Percentiles rank a stretch among this genome's conserved stretches.
Evolutionary conservation across 2,888 invertebrate species (phyloP).

Genomic region (Philhelius pedissequus): DNA sequence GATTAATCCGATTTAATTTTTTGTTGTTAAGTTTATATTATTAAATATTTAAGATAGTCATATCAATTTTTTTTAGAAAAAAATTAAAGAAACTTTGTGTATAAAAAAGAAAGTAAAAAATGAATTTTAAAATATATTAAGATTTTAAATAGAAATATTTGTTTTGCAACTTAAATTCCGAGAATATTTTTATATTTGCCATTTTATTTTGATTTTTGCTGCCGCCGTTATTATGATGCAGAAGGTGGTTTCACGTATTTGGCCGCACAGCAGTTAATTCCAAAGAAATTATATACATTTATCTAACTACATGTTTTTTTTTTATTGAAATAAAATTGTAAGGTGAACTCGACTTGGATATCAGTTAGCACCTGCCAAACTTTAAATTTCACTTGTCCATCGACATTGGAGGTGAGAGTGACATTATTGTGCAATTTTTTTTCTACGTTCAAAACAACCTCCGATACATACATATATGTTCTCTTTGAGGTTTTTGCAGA

Average conservation of each 20-base stretch:
- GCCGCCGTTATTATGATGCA: background rate
- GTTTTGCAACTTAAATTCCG: background rate
- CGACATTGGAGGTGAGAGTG: slow-evolving; percentile 21
- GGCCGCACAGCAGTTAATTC: slow-evolving; percentile 1
- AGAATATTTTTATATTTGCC: slow-evolving; percentile 16
- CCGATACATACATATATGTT: background rate
- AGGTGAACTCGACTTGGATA: background rate
- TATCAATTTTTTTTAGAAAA: too few relatives aligned
- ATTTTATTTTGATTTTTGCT: slow-evolving; percentile 9
- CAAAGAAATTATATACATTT: background rate
- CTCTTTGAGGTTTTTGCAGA: background rate
- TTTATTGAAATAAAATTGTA: background rate
- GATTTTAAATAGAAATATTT: too few relatives aligned
- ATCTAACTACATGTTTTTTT: background rate
- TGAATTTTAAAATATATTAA: too few relatives aligned
- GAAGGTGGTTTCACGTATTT: slow-evolving; percentile 25
- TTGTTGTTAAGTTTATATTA: too few relatives aligned
- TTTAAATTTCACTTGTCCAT: slow-evolving; percentile 54
- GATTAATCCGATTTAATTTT: too few relatives aligned
- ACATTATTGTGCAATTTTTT: slow-evolving; percentile 47
- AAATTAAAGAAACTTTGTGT: too few relatives aligned
- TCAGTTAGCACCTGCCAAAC: slow-evolving; percentile 53
- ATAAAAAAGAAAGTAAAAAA: too few relatives aligned
- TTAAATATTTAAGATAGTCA: too few relatives aligned
- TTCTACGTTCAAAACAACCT: background rate